Evolutionary conservation across 1,140 invertebrate species (phyloP).

Genomic region (Elymnias hypermnestra): DNA sequence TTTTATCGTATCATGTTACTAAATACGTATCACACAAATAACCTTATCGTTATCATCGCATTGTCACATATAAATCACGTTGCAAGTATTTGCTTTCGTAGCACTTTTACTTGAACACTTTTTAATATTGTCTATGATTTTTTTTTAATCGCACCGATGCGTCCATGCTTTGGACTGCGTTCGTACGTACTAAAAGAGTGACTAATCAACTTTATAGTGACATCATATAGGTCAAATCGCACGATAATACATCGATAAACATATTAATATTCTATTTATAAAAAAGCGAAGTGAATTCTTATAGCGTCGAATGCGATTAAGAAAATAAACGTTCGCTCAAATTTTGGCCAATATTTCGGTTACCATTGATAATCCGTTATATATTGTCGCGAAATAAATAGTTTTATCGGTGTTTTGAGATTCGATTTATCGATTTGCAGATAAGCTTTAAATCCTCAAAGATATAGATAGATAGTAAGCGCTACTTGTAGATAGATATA

Average conservation of each 20-base stretch:
- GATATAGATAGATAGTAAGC: no score
- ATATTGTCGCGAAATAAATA: no score
- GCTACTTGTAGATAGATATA: no score
- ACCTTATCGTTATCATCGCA: slow-evolving; percentile 3
- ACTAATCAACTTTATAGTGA: slow-evolving; percentile 17
- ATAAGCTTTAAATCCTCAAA: no score
- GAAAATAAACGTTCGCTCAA: no score
- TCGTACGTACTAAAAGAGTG: background rate
- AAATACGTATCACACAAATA: slow-evolving; percentile 1
- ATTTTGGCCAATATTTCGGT: no score
- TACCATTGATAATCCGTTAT: no score
- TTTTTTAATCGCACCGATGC: slow-evolving; percentile 15
- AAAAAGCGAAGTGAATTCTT: background rate
- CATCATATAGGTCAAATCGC: slow-evolving; percentile 22
- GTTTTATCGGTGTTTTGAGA: no score
- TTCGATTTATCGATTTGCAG: no score
- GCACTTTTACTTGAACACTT: slow-evolving; percentile 3
- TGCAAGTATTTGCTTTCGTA: slow-evolving; percentile 6
- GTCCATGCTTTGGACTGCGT: slow-evolving; percentile 13
- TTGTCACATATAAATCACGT: background rate
- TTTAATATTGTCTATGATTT: background rate
- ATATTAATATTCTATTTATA: background rate
- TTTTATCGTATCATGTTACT: background rate
- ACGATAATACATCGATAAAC: slow-evolving; percentile 22
- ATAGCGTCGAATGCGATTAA: no score